Conservation (phyloP, 2,797 vertebrate species). For the Hylomyscus alleni region DNA sequence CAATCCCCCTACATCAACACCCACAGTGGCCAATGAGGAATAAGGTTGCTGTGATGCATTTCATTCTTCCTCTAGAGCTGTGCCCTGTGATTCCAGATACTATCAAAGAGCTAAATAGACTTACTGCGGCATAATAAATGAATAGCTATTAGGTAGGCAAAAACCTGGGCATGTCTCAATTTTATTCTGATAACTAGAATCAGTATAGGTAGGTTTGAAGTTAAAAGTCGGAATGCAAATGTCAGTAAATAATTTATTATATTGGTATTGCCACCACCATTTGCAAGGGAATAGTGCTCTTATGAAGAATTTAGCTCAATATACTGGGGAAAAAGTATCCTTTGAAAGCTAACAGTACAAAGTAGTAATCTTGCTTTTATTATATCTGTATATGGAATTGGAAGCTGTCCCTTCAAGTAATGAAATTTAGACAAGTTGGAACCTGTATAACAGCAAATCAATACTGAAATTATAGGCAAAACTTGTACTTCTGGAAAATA, state of each 20-base stretch:
- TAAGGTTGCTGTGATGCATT: not conserved
- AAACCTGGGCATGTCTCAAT: not conserved
- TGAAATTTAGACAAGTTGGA: slow-evolving; percentile 78
- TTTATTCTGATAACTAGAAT: not conserved
- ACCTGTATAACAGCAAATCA: slow-evolving; percentile 79
- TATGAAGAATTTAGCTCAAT: slow-evolving; percentile 18
- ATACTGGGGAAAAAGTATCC: not conserved
- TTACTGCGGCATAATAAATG: slow-evolving; percentile 53
- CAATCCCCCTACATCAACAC: not conserved
- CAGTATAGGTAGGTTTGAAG: slow-evolving; percentile 31
- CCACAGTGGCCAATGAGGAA: not conserved
- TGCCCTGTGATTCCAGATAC: not conserved
- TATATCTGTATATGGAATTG: slow-evolving; percentile 66
- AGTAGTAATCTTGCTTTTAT: slow-evolving; percentile 72
- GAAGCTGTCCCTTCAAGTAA: slow-evolving; percentile 70
- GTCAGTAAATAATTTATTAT: slow-evolving; percentile 53
- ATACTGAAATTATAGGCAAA: slow-evolving; percentile 78
- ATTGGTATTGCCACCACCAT: slow-evolving; percentile 56
- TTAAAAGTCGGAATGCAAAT: slow-evolving; percentile 48
- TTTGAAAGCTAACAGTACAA: slow-evolving; percentile 73
- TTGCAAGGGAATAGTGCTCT: slow-evolving; percentile 64
- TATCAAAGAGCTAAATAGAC: slow-evolving; percentile 45
- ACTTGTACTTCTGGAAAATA: slow-evolving; percentile 56
- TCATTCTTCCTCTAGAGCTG: not conserved
- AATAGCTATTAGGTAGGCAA: slow-evolving; percentile 25